Percentiles rank a stretch among this genome's conserved stretches.
Conservation (phyloP, 2,888 invertebrate genomes). For the Leucoptera coffeella region DNA sequence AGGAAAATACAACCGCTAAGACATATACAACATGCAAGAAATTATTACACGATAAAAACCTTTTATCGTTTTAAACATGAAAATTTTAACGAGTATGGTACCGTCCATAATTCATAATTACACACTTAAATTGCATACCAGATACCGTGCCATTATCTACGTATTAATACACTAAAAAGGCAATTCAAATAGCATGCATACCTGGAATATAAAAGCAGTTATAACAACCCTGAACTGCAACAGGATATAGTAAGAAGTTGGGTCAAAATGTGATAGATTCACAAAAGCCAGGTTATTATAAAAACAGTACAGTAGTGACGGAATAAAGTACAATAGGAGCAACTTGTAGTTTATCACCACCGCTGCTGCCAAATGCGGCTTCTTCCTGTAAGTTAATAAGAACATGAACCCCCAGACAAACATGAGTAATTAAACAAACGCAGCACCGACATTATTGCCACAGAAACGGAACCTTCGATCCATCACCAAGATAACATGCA, state of each 20-base stretch:
- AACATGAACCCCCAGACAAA: neutral
- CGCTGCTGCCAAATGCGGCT: slow-evolving; percentile 49
- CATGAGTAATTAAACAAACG: slow-evolving; percentile 1
- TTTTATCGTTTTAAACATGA: no score
- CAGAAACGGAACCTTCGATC: no score
- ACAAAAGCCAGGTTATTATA: slow-evolving; percentile 93
- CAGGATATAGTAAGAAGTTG: slow-evolving; percentile 88
- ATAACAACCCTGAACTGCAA: slow-evolving; percentile 88
- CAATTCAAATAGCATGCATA: slow-evolving; percentile 23
- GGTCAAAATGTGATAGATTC: slow-evolving; percentile 87
- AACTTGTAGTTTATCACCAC: slow-evolving; percentile 57
- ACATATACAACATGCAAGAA: no score
- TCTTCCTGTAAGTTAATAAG: slow-evolving; percentile 52
- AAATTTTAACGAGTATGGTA: no score
- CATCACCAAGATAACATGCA: no score
- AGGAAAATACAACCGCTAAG: no score
- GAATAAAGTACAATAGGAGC: slow-evolving; percentile 78
- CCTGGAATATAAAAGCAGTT: slow-evolving; percentile 89
- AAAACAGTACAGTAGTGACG: slow-evolving; percentile 84
- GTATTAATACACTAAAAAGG: neutral
- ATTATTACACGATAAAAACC: no score
- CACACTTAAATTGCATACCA: no score
- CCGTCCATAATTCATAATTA: no score
- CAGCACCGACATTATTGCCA: no score
- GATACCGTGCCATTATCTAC: no score